Conservation (phyloP, 2,113 vertebrate genomes). For the Myrmecobius fasciatus region DNA sequence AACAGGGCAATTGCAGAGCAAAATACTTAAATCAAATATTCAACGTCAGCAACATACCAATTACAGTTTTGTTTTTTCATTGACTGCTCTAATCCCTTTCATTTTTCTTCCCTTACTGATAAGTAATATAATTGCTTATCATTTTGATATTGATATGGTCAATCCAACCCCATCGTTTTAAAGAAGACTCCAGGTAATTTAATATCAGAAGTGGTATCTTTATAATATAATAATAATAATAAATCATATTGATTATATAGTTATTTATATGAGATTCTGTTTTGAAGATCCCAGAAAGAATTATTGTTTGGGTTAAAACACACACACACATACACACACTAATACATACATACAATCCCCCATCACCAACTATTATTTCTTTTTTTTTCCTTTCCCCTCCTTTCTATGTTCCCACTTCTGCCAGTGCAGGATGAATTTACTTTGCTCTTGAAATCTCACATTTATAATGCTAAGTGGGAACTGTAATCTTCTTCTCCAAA, state of each 20-base stretch:
- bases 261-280: conserved; percentile 27
- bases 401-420: neutral
- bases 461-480: conserved; percentile 16
- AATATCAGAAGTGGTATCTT: neutral
- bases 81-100: too few relatives aligned
- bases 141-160: too few relatives aligned
- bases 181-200: neutral
- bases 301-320: neutral
- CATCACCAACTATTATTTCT: neutral
- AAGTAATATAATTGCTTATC: too few relatives aligned
- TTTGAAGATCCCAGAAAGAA: neutral
- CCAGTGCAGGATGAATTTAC: conserved; percentile 6
- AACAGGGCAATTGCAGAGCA: too few relatives aligned
- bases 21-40: too few relatives aligned
- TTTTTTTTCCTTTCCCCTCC: neutral
- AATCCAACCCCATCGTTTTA: neutral
- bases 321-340: neutral
- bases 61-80: too few relatives aligned
- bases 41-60: too few relatives aligned
- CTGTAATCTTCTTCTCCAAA: conserved; percentile 19
- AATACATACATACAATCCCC: neutral
- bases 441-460: conserved; percentile 38
- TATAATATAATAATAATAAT: too few relatives aligned
- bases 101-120: too few relatives aligned
- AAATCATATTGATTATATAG: neutral